Evolutionary conservation across 2,797 vertebrate genomes (phyloP), one percentile per base, ranked within the genome.

Genomic region (Hyperoplus lanceolatus): DNA sequence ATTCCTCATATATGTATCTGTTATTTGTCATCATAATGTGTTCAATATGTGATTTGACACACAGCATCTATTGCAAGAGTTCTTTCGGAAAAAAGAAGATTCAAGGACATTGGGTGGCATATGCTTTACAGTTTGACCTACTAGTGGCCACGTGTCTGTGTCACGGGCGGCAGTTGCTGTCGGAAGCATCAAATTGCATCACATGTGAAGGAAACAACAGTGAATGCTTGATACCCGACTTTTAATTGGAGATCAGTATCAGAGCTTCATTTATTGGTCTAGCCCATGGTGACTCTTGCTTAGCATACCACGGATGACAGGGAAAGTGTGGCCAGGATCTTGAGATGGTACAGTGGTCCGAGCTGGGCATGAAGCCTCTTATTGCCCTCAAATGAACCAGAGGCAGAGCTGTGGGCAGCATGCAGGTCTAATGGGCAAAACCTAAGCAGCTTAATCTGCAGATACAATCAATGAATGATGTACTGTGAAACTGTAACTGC

Each of bases 401-500:
- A 60, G 48, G 13, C 5, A 13, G 50, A 60, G 42, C 29, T 2
- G 16, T 54, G 13, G 49, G n/a, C 5, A 29, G 53, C 54, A 62
- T 45, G 29, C 45, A 57, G 41, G 56, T 55, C 53, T 69, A 11
- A n/a, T 41, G 73, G 41, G 18, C 49, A 42, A 8, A 6, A 14
- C 48, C 57, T 80, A 77, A 85, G 80, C 66, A 51, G 70, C 66
- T 82, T 77, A 80, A 69, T 14, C 46, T 42, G 8, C 41, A n/a
- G 41, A 73, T 46, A 76, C 50, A 69, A 62, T 46, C 45, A 29
- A 60, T 49, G 54, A 69, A 36, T 42, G 49, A 61, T 70, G 49
- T 48, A 59, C 54, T 64, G 75, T 72, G 75, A 73, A 79, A 75
- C 29, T 54, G 43, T 55, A 85, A 51, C 68, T 64, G 62, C 45